These are phyloP conservation scores for Penaeus japonicus DNA, from an alignment of 1,140 invertebrate species.

Conservation along the genomic window DNA sequence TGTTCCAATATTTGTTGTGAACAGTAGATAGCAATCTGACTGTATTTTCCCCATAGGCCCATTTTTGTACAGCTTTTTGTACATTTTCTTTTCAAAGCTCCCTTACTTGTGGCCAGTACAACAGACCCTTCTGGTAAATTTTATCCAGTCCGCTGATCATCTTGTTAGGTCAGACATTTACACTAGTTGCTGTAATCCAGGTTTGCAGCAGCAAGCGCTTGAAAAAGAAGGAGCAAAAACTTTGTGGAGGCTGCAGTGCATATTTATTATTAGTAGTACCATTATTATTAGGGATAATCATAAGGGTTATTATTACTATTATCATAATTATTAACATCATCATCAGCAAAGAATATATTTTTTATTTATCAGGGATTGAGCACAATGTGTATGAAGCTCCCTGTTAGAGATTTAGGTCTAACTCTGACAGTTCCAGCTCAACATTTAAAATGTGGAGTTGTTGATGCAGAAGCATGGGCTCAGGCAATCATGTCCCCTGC, in stretches of 20 bases:
- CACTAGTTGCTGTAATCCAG: neutral
- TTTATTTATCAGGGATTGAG: neutral
- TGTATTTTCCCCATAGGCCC: conserved; percentile 11
- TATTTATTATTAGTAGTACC: neutral
- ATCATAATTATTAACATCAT: too few relatives aligned
- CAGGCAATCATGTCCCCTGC: conserved; percentile 49
- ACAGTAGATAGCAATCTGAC: conserved; percentile 14
- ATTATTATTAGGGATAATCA: too few relatives aligned
- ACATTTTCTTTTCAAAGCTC: conserved; percentile 17
- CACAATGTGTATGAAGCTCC: too few relatives aligned
- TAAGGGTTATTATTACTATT: too few relatives aligned
- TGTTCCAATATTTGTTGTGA: conserved; percentile 19
- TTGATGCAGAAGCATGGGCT: conserved; percentile 45
- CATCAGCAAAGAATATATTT: too few relatives aligned
- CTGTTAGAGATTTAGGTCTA: too few relatives aligned
- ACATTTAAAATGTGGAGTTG: conserved; percentile 28
- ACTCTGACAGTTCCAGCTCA: conserved; percentile 17
- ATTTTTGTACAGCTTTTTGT: conserved; percentile 24
- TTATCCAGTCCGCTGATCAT: neutral
- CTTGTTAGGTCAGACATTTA: neutral
- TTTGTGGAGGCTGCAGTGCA: neutral
- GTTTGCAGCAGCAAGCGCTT: neutral
- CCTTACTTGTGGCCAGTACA: conserved; percentile 45
- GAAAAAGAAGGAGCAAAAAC: neutral
- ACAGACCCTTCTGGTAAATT: neutral